Conservation (phyloP, 2,113 vertebrate genomes). For the Silurus asotus region DNA sequence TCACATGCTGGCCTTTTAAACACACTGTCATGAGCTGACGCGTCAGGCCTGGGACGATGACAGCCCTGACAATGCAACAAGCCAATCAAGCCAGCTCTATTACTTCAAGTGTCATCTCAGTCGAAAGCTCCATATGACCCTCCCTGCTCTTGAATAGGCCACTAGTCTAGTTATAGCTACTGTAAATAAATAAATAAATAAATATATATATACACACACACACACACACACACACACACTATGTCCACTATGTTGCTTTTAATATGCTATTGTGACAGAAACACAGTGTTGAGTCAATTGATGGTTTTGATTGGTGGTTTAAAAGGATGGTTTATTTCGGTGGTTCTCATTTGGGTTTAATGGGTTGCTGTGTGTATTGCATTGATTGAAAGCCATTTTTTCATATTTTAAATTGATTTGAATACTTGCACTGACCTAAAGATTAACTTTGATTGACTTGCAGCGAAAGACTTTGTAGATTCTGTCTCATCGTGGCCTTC, state of each 20-base stretch:
- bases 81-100: slow-evolving; percentile 56
- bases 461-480: background rate
- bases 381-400: background rate
- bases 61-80: slow-evolving; percentile 58
- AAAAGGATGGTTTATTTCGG: background rate
- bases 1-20: slow-evolving; percentile 55
- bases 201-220: no score
- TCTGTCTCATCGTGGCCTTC: no score
- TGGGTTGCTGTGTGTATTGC: background rate
- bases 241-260: slow-evolving; percentile 26
- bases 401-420: background rate
- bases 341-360: background rate
- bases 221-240: no score
- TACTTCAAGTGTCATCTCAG: slow-evolving; percentile 55
- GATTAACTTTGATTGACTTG: background rate
- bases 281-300: background rate
- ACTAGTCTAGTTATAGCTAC: slow-evolving; percentile 22
- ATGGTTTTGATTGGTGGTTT: background rate
- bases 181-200: background rate
- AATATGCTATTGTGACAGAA: slow-evolving; percentile 26
- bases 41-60: slow-evolving; percentile 32
- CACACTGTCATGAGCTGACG: slow-evolving; percentile 46
- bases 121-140: slow-evolving; percentile 37
- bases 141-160: slow-evolving; percentile 16
- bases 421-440: background rate